These are phyloP conservation scores for Cenopis cana DNA, from an alignment of 2,888 invertebrate genomes.

Conservation along the genomic window DNA sequence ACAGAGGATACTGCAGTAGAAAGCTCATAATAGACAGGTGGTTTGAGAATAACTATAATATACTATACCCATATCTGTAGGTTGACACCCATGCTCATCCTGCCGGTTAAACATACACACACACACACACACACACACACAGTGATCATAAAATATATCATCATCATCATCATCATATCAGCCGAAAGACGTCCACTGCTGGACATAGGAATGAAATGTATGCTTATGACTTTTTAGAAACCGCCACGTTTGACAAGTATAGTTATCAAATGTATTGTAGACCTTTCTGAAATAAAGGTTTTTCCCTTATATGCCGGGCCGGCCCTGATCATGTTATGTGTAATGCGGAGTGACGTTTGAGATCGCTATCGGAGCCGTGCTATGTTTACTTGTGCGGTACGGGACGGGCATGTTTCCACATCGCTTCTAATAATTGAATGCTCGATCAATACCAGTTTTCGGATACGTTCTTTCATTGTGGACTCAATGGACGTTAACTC, in stretches of 20 bases:
- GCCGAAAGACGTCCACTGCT: no score
- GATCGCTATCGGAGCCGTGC: constrained; percentile 54
- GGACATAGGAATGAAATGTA: no score
- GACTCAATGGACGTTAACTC: not conserved
- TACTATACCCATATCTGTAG: not conserved
- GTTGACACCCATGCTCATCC: not conserved
- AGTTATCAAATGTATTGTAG: constrained; percentile 32
- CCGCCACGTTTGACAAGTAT: constrained; percentile 14
- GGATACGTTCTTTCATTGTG: constrained; percentile 12
- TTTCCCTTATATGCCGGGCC: constrained; percentile 53
- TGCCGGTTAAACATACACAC: not conserved
- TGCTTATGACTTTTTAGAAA: not conserved
- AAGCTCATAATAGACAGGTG: not conserved
- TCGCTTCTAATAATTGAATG: constrained; percentile 37
- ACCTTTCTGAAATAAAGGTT: constrained; percentile 51
- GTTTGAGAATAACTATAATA: not conserved
- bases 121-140: no score
- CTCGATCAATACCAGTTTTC: constrained; percentile 31
- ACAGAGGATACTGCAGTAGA: not conserved
- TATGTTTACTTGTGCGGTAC: constrained; percentile 44
- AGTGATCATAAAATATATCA: not conserved
- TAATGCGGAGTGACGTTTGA: constrained; percentile 67
- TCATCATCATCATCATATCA: no score
- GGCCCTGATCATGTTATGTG: constrained; percentile 54
- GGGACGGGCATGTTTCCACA: constrained; percentile 37